Evolutionary conservation across 1,140 invertebrate species (phyloP), one percentile per base, ranked within the genome.

Genomic region (Galleria mellonella): DNA sequence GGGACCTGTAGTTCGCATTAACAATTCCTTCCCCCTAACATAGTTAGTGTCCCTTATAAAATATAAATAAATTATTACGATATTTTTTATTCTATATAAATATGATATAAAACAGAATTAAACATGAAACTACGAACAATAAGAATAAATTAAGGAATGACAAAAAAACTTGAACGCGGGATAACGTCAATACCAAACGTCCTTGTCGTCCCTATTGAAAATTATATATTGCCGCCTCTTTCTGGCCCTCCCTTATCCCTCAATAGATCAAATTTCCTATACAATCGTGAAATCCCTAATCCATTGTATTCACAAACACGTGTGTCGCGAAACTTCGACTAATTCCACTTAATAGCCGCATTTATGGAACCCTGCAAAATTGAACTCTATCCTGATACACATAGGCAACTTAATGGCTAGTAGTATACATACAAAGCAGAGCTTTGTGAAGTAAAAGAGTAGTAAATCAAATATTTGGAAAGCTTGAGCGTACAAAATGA

Each of bases 301-400:
- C 56, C 49, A 60, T 63, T 67, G 56, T 67, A 46, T 60, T 56
- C 56, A 43, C 30, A 35, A 38, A 54, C 60, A 67, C 63, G 63
- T 63, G 63, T 67, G 56, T 52, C 53, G 55, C 54, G 38, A 47
- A 66, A 60, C 53, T 57, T 55, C 32, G 31, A 35, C 47, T 56
- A 53, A 67, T 60, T 57, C 45, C 46, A 35, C 47, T 44, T 50
- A 52, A 47, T 52, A 47, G 47, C 36, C 28, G 30, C 29, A 47
- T 47, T 43, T 32, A 46, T 27, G 32, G 13, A 12, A 8, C 28
- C 42, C 13, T 31, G n/a, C 32, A n/a, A 43, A 37, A 38, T 23
- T 11, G 29, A 28, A 46, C 44, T 42, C 11, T 32, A 39, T 9
- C 1, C 9, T 1, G 5, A 12, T 9, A 37, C 9, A 3, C n/a